Conservation (phyloP, 2,113 vertebrate genomes). For the Dryoscopus gambensis region DNA sequence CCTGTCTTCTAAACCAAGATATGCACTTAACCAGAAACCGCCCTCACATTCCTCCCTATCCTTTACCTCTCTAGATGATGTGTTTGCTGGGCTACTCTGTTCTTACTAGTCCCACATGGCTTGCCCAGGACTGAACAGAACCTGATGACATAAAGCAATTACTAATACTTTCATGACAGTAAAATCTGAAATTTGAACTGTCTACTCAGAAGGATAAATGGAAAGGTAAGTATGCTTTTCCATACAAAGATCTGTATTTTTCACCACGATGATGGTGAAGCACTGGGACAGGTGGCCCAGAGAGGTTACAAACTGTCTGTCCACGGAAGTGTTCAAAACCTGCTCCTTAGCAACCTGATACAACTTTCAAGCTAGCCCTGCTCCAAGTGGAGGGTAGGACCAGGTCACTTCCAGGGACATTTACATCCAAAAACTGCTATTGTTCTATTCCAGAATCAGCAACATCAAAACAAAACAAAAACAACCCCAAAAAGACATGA, state of each 20-base stretch:
- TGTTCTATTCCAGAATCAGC: background rate
- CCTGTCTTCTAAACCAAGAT: too few relatives aligned
- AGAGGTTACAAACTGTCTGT: background rate
- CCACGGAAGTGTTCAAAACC: background rate
- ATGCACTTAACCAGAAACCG: background rate
- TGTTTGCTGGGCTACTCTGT: background rate
- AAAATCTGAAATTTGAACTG: background rate
- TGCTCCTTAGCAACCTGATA: background rate
- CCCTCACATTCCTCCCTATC: background rate
- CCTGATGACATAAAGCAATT: background rate
- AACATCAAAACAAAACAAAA: background rate
- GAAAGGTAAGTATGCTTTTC: background rate
- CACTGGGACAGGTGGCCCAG: background rate
- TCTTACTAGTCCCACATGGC: background rate
- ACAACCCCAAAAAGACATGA: fast-evolving
- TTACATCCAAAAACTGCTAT: background rate
- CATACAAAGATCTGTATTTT: background rate
- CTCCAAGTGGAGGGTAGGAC: background rate
- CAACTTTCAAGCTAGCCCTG: background rate
- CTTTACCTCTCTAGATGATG: background rate
- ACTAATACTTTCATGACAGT: background rate
- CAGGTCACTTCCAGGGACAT: background rate
- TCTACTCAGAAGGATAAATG: background rate
- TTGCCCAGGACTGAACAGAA: background rate
- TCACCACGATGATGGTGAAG: fast-evolving